These are phyloP conservation scores for Malthinus seriepunctatus DNA, from an alignment of 2,888 invertebrate species.

Conservation along the genomic window DNA sequence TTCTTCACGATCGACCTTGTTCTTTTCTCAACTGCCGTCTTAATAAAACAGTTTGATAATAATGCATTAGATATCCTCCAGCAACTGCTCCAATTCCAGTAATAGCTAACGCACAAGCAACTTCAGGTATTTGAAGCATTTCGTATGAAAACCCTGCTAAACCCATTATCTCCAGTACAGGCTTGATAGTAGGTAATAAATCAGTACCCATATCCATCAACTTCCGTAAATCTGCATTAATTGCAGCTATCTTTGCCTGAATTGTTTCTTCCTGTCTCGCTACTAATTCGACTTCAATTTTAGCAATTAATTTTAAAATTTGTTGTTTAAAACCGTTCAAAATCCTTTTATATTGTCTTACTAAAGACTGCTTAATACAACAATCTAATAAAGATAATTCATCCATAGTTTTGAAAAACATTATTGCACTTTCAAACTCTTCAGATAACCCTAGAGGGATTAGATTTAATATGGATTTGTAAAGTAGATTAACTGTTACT, in stretches of 20 bases:
- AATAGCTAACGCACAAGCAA: not conserved
- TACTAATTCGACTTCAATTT: not conserved
- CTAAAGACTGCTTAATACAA: not conserved
- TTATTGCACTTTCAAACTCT: not conserved
- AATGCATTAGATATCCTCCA: not conserved
- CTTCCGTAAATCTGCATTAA: not conserved
- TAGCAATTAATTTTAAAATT: not conserved
- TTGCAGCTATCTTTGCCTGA: not conserved
- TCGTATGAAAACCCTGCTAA: not conserved
- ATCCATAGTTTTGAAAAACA: not conserved
- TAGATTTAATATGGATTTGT: not conserved
- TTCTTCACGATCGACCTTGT: not conserved
- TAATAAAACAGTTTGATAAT: not conserved
- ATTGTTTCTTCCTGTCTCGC: not conserved
- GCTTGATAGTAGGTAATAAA: not conserved
- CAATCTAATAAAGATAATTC: not conserved
- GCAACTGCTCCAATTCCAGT: not conserved
- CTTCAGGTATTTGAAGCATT: not conserved
- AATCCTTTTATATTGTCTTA: not conserved
- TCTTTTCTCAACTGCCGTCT: not conserved
- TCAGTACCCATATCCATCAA: not conserved
- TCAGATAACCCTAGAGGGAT: not conserved
- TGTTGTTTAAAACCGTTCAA: not conserved
- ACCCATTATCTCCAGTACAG: not conserved
- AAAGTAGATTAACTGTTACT: not conserved